Evolutionary conservation across 2,888 invertebrate species (phyloP).

Genomic region (Myopa tessellatipennis): DNA sequence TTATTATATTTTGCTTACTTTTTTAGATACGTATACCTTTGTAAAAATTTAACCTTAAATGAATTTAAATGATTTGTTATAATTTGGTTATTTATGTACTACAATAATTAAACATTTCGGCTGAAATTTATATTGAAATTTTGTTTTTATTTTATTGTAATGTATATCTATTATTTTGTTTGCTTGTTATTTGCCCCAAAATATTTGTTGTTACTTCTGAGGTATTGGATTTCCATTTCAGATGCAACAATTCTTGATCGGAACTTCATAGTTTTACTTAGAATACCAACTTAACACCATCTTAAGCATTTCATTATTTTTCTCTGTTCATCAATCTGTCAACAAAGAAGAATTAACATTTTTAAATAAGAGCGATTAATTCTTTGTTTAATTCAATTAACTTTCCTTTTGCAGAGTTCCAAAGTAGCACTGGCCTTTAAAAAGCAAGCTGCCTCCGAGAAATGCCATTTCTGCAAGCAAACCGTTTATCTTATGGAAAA

Average conservation of each 20-base stretch:
- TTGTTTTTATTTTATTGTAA: too few species aligned
- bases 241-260: not conserved
- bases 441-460: conserved; percentile 77
- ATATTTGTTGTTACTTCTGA: not conserved
- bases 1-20: not conserved
- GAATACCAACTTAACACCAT: too few species aligned
- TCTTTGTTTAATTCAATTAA: conserved; percentile 26
- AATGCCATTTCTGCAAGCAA: conserved; percentile 89
- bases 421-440: conserved; percentile 74
- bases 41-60: conserved; percentile 4
- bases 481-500: conserved; percentile 95
- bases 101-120: not conserved
- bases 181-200: not conserved
- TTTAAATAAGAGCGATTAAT: not conserved
- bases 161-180: not conserved
- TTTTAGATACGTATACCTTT: not conserved
- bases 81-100: not conserved
- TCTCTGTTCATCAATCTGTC: not conserved
- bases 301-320: too few species aligned
- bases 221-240: not conserved
- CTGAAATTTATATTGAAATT: too few species aligned
- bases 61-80: not conserved
- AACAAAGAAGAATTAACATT: not conserved
- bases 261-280: not conserved
- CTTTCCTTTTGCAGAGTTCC: conserved; percentile 68